Evolutionary conservation across 2,888 invertebrate species (phyloP).

Genomic region (Baccha elongata): DNA sequence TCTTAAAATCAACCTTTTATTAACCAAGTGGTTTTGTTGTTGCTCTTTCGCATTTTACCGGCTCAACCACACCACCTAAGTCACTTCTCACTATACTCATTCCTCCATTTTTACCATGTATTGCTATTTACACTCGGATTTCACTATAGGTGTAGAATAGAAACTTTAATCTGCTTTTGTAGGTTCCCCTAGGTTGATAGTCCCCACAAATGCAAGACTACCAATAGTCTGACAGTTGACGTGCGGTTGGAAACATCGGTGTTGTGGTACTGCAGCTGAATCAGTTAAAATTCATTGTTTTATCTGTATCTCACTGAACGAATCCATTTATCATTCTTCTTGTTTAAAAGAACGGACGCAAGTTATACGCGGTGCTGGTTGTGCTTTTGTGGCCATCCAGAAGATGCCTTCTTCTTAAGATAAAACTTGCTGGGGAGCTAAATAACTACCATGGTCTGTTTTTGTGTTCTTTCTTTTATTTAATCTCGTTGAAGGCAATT

Average conservation of each 20-base stretch:
- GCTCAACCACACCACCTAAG: slow-evolving; percentile 3
- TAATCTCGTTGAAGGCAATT: slow-evolving; percentile 75
- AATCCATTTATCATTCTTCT: slow-evolving; percentile 43
- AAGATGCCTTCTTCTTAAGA: slow-evolving; percentile 32
- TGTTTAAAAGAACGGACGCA: slow-evolving; percentile 34
- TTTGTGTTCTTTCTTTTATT: slow-evolving; percentile 28
- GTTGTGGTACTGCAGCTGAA: slow-evolving; percentile 37
- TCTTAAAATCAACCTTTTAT: slow-evolving; percentile 55
- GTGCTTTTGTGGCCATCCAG: slow-evolving; percentile 37
- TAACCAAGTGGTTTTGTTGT: slow-evolving; percentile 37
- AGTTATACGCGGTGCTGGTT: slow-evolving; percentile 37
- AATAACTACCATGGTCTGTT: slow-evolving; percentile 19
- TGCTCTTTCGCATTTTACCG: slow-evolving; percentile 48
- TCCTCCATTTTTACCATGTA: slow-evolving; percentile 46
- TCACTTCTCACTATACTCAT: slow-evolving; percentile 44
- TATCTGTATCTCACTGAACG: slow-evolving; percentile 17
- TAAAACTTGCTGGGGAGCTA: slow-evolving; percentile 8
- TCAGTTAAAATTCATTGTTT: slow-evolving; percentile 10
- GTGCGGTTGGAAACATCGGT: slow-evolving; percentile 73
- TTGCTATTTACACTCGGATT: slow-evolving; percentile 61
- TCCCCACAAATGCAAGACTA: slow-evolving; percentile 65
- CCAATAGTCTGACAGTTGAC: slow-evolving; percentile 74
- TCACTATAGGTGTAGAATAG: slow-evolving; percentile 68
- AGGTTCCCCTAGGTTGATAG: slow-evolving; percentile 71
- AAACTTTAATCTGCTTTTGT: slow-evolving; percentile 65